Evolutionary conservation across 2,113 vertebrate genomes (phyloP).

Genomic region (Psilopogon haemacephalus): DNA sequence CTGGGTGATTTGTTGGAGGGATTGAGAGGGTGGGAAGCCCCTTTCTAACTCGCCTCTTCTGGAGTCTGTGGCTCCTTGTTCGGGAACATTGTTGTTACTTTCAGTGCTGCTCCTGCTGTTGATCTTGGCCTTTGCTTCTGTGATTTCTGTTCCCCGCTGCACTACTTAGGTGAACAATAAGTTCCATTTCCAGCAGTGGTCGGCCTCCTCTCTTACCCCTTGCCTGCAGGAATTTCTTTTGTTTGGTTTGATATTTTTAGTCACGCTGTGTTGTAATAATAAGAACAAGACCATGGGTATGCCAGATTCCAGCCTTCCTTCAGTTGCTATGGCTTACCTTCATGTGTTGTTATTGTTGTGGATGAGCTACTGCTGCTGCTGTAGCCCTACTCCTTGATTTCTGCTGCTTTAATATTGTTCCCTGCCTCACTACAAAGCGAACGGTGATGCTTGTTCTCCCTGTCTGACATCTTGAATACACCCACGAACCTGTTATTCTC

Average conservation of each 20-base stretch:
- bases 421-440: slow-evolving; percentile 59
- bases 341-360: slow-evolving; percentile 53
- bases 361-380: slow-evolving; percentile 52
- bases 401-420: slow-evolving; percentile 53
- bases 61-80: slow-evolving; percentile 5
- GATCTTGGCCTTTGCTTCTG: slow-evolving; percentile 57
- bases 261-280: slow-evolving; percentile 64
- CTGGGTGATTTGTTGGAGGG: not conserved
- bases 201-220: slow-evolving; percentile 63
- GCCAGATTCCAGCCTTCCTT: slow-evolving; percentile 30
- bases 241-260: slow-evolving; percentile 70
- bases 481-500: slow-evolving; percentile 53
- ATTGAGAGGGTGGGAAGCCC: not conserved
- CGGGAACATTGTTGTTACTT: slow-evolving; percentile 45
- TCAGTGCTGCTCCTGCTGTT: slow-evolving; percentile 40
- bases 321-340: slow-evolving; percentile 38
- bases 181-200: slow-evolving; percentile 67
- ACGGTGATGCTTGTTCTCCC: slow-evolving; percentile 42
- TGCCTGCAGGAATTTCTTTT: slow-evolving; percentile 63
- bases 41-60: not conserved
- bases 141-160: slow-evolving; percentile 35
- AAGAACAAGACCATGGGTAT: slow-evolving; percentile 54
- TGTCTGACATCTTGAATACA: slow-evolving; percentile 42
- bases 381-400: slow-evolving; percentile 52
- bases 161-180: slow-evolving; percentile 58